These are phyloP conservation scores for Caranx melampygus DNA, from an alignment of 2,113 vertebrate species.

Conservation along the genomic window DNA sequence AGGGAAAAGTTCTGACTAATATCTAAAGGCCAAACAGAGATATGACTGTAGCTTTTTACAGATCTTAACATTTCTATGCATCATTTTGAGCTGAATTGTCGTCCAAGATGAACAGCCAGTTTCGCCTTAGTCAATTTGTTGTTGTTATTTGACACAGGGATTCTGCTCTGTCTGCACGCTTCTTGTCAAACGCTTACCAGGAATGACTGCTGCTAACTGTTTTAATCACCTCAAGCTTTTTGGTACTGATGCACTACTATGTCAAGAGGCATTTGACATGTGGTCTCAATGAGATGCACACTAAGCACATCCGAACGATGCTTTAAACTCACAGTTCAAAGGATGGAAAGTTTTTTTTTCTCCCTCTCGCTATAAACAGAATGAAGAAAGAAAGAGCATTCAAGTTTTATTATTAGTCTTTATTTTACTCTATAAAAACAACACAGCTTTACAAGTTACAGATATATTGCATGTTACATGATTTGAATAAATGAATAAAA, in stretches of 20 bases:
- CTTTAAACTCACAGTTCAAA: background rate
- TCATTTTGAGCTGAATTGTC: background rate
- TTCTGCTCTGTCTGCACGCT: background rate
- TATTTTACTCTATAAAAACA: constrained; percentile 8
- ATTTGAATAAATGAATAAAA: background rate
- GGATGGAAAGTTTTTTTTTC: background rate
- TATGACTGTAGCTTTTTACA: background rate
- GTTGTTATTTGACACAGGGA: constrained; percentile 9
- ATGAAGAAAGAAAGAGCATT: background rate
- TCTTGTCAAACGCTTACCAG: background rate
- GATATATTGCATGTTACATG: background rate
- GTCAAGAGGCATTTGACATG: background rate
- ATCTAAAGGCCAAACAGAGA: background rate
- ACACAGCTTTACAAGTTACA: background rate
- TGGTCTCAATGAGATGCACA: background rate
- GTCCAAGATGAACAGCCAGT: background rate
- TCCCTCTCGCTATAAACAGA: background rate
- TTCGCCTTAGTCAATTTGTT: constrained; percentile 8
- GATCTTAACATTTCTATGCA: background rate
- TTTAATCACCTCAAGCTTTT: background rate
- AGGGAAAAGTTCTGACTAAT: constrained; percentile 13
- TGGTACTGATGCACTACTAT: background rate
- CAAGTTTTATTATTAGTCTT: background rate
- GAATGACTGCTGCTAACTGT: background rate
- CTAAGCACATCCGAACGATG: no score